Evolutionary conservation across 2,797 vertebrate species (phyloP).

Genomic region (Aeoliscus strigatus): DNA sequence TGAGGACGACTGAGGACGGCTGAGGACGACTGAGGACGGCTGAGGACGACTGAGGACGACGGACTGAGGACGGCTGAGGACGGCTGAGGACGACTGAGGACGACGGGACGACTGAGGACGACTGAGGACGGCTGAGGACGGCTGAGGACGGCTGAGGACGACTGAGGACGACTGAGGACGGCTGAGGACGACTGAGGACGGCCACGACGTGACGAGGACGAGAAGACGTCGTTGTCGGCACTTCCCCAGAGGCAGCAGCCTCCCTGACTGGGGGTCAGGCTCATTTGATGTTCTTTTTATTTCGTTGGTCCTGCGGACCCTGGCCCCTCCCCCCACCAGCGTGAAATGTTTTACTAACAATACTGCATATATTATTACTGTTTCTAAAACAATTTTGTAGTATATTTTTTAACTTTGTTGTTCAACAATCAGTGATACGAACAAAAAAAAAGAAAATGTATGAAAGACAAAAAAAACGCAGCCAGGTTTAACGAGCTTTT

Average conservation of each 20-base stretch:
- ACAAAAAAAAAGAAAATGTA: conserved; percentile 6
- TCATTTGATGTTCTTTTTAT: conserved; percentile 23
- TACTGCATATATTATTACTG: conserved; percentile 49
- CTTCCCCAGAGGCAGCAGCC: conserved; percentile 30
- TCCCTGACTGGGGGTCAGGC: conserved; percentile 30
- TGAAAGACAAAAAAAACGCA: conserved; percentile 1
- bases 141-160: conserved; percentile 92
- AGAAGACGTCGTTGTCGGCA: conserved; percentile 13
- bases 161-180: conserved; percentile 83
- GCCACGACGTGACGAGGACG: no score
- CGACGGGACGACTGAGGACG: conserved; percentile 78
- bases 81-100: conserved; percentile 92
- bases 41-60: conserved; percentile 86
- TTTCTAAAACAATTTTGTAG: conserved; percentile 61
- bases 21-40: conserved; percentile 94
- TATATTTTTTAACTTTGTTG: conserved; percentile 64
- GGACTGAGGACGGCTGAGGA: conserved; percentile 85
- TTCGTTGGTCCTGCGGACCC: conserved; percentile 13
- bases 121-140: conserved; percentile 91
- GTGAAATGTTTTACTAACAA: conserved; percentile 43
- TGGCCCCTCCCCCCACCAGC: conserved; percentile 25
- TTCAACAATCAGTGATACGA: conserved; percentile 23
- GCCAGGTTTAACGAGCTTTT: conserved; percentile 9
- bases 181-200: conserved; percentile 91
- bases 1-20: conserved; percentile 88